phyloP scores from a whole-genome alignment of 2,888 invertebrate genomes.

The Caenorhabditis doughertyi region DNA sequence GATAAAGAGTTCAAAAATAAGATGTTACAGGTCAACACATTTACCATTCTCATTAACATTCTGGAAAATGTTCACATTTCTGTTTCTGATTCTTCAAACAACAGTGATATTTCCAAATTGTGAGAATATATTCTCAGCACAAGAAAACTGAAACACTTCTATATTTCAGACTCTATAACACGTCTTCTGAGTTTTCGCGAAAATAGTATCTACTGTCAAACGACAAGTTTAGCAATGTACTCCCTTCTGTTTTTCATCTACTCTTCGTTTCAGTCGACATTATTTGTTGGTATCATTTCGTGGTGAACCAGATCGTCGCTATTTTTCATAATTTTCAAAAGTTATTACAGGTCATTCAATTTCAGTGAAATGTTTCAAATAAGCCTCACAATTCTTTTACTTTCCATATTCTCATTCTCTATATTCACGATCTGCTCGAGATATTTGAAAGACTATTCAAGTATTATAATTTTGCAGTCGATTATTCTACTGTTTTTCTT shows the following conservation, averaged over 20 bases:
- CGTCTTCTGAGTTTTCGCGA: slow-evolving; percentile 46
- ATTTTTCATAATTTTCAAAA: not conserved
- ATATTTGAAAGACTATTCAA: slow-evolving; percentile 52
- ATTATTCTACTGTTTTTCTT: slow-evolving; percentile 33
- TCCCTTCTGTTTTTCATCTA: slow-evolving; percentile 32
- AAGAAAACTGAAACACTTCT: not conserved
- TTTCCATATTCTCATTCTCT: slow-evolving; percentile 49
- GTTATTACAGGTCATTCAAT: slow-evolving; percentile 45
- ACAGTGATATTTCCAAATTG: slow-evolving; percentile 53
- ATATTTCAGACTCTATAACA: slow-evolving; percentile 44
- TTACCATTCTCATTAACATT: slow-evolving; percentile 45
- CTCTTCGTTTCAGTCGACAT: slow-evolving; percentile 34
- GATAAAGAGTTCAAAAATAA: not conserved
- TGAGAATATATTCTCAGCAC: slow-evolving; percentile 6
- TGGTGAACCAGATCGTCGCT: not conserved
- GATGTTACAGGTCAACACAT: slow-evolving; percentile 12
- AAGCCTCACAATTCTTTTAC: slow-evolving; percentile 4
- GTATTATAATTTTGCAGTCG: slow-evolving; percentile 28
- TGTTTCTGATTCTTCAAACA: slow-evolving; percentile 44
- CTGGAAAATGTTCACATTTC: slow-evolving; percentile 54
- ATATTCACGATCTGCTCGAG: slow-evolving; percentile 48
- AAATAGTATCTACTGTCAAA: slow-evolving; percentile 34
- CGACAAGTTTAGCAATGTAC: slow-evolving; percentile 16
- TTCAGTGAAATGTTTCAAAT: slow-evolving; percentile 37
- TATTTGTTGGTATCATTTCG: slow-evolving; percentile 40